These are phyloP conservation scores for Onthophagus taurus DNA, from an alignment of 1,140 invertebrate species.

Conservation along the genomic window DNA sequence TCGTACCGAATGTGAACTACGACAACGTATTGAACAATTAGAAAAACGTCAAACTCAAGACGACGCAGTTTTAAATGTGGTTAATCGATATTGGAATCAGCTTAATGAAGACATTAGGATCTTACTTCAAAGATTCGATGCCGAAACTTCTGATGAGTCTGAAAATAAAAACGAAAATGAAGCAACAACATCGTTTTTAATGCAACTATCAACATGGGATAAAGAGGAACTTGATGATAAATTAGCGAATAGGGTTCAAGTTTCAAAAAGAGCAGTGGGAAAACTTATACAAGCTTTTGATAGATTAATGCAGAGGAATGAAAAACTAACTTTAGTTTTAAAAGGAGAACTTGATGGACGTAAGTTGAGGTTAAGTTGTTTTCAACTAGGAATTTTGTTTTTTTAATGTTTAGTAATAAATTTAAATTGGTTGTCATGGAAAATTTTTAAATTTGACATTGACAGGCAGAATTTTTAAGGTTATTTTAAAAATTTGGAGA, in stretches of 20 bases:
- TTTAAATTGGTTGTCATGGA: too few species aligned
- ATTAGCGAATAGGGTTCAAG: slow-evolving; percentile 86
- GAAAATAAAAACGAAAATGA: slow-evolving; percentile 95
- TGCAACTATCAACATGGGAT: slow-evolving; percentile 96
- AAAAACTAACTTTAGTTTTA: slow-evolving; percentile 80
- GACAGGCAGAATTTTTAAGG: too few species aligned
- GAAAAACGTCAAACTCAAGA: slow-evolving; percentile 96
- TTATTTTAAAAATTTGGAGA: too few species aligned
- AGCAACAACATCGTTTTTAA: slow-evolving; percentile 91
- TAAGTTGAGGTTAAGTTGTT: slow-evolving; percentile 27
- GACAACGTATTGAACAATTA: slow-evolving; percentile 89
- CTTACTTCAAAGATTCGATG: slow-evolving; percentile 90
- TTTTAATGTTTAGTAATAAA: background rate
- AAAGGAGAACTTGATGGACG: slow-evolving; percentile 70
- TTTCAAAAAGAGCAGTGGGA: slow-evolving; percentile 86
- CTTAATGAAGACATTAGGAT: slow-evolving; percentile 95
- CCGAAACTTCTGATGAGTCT: slow-evolving; percentile 92
- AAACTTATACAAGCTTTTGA: slow-evolving; percentile 96
- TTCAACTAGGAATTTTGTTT: background rate
- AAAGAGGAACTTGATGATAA: slow-evolving; percentile 95
- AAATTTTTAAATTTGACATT: too few species aligned
- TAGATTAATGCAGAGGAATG: slow-evolving; percentile 83
- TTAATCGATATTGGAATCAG: slow-evolving; percentile 97
- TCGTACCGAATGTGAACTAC: slow-evolving; percentile 78
- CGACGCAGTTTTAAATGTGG: slow-evolving; percentile 94